Percentiles rank a stretch among this genome's conserved stretches.
These are phyloP conservation scores for Catostylus mosaicus DNA, from an alignment of 30 jellyfish, hydroid and myxozoan genomes.

Conservation along the genomic window DNA sequence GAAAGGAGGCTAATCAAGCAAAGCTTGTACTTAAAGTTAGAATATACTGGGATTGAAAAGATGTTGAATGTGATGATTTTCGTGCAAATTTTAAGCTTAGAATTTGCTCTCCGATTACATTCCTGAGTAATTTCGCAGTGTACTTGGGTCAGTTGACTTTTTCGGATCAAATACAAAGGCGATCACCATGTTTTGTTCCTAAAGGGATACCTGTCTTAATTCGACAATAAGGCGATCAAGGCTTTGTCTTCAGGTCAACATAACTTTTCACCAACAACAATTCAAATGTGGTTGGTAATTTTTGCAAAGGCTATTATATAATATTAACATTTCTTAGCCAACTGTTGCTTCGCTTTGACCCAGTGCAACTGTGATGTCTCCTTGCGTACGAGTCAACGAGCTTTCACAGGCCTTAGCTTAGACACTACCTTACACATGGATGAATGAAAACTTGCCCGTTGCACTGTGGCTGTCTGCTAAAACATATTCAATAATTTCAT, in stretches of 20 bases:
- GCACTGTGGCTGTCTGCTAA: too few relatives aligned
- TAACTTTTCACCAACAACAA: constrained; percentile 2
- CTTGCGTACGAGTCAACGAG: too few relatives aligned
- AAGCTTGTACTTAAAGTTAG: neutral
- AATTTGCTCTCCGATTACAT: neutral
- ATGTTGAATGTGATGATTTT: constrained; percentile 3
- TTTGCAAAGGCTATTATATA: constrained; percentile 7
- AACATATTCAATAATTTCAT: too few relatives aligned
- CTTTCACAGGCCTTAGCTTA: too few relatives aligned
- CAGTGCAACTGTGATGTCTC: neutral
- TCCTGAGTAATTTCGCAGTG: constrained; percentile 7
- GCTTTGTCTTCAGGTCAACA: constrained; percentile 37
- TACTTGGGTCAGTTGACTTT: constrained; percentile 63
- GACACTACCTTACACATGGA: too few relatives aligned
- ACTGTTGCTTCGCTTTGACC: constrained; percentile 17
- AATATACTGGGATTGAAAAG: constrained; percentile 1
- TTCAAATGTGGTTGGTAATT: constrained; percentile 5
- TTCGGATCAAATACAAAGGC: constrained; percentile 26
- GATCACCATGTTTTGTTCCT: constrained; percentile 27
- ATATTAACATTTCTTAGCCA: neutral
- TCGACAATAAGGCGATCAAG: constrained; percentile 2
- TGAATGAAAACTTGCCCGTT: too few relatives aligned
- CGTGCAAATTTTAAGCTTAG: constrained; percentile 29
- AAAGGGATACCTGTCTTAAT: constrained; percentile 34
- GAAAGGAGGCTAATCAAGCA: constrained; percentile 22